Percentiles rank a stretch among this genome's conserved stretches.
phyloP scores from a whole-genome alignment of 2,113 vertebrate species.

The Scomber japonicus region DNA sequence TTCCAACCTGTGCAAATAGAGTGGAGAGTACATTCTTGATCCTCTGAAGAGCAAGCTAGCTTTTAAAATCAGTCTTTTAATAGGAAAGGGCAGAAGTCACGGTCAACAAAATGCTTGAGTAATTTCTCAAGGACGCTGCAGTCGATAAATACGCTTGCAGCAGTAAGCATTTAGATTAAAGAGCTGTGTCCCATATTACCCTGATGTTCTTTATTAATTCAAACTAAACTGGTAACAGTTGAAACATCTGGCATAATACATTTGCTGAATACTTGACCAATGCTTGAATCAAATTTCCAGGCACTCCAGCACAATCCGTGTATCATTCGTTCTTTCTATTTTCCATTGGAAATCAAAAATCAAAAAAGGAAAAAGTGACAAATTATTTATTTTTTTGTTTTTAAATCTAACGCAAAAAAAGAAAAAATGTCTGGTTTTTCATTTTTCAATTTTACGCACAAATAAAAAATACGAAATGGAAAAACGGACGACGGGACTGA shows the following conservation, averaged over 20 bases:
- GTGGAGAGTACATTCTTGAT: neutral
- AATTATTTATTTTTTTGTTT: no score
- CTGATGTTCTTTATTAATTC: neutral
- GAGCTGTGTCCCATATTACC: neutral
- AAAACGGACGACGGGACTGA: no score
- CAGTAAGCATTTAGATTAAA: neutral
- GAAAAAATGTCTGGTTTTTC: no score
- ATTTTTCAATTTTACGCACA: no score
- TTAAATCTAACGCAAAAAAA: no score
- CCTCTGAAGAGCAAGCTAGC: neutral
- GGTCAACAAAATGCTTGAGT: neutral
- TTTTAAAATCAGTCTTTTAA: conserved; percentile 21
- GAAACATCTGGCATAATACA: neutral
- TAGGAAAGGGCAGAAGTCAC: neutral
- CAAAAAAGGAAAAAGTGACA: no score
- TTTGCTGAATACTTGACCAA: neutral
- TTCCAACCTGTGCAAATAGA: conserved; percentile 15
- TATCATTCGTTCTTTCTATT: no score
- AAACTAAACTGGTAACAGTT: neutral
- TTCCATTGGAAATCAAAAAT: no score
- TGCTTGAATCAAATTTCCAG: neutral
- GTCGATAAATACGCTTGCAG: neutral
- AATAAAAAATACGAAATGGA: no score
- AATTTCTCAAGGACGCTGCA: neutral
- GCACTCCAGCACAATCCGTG: neutral